Percentiles rank a stretch among this genome's conserved stretches.
These are phyloP conservation scores for Hydraecia micacea DNA, from an alignment of 2,888 invertebrate species.

Conservation along the genomic window DNA sequence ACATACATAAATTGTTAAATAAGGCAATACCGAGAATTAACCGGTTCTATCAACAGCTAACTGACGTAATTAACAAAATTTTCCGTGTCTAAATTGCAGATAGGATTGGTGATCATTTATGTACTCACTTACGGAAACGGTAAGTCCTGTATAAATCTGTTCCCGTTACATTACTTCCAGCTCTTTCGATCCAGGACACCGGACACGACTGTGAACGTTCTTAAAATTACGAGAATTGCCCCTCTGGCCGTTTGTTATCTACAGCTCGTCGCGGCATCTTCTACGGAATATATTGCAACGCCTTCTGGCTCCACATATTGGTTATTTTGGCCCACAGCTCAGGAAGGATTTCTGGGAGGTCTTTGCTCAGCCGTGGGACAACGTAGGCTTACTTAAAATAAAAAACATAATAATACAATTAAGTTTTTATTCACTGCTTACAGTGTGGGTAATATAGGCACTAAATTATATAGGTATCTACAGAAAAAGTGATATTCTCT, in stretches of 20 bases:
- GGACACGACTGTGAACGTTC: too few relatives aligned
- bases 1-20: neutral
- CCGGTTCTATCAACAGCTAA: neutral
- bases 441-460: too few relatives aligned
- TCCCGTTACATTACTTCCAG: neutral
- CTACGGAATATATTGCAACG: neutral
- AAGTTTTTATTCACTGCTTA: too few relatives aligned
- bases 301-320: neutral
- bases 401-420: too few relatives aligned
- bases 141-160: slow-evolving; percentile 60
- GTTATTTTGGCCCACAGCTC: neutral
- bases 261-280: neutral
- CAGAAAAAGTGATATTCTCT: too few relatives aligned
- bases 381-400: too few relatives aligned
- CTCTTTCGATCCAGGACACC: neutral
- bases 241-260: neutral
- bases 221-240: too few relatives aligned
- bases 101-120: slow-evolving; percentile 80
- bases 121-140: slow-evolving; percentile 68
- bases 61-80: neutral
- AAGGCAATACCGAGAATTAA: neutral
- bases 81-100: slow-evolving; percentile 73
- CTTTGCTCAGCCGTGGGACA: too few relatives aligned
- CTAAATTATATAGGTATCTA: too few relatives aligned
- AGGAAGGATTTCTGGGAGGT: neutral